Evolutionary conservation across 2,797 vertebrate species (phyloP), one percentile per base, ranked within the genome.

Genomic region (Premnoplex brunnescens): DNA sequence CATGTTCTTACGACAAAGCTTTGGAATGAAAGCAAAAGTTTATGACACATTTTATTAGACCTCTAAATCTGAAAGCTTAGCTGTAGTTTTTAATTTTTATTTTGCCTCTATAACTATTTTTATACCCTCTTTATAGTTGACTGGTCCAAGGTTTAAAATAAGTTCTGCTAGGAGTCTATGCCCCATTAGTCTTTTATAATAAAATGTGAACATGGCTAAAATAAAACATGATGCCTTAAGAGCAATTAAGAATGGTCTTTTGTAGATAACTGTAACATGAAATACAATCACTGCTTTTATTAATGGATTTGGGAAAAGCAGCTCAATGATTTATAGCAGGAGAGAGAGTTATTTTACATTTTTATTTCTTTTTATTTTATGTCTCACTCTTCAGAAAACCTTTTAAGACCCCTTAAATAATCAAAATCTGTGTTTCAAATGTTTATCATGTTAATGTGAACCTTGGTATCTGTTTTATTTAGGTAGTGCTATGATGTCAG

Each of bases 1-100:
- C 44, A 0, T 36, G 30, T 84, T 95, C 97, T 98, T 98, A 98
- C 86, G 95, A 97, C 98, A 98, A 98, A 92, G 76, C 94, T 97
- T 95, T 95, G 98, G 98, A 98, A 98, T 97, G 97, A 97, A 98
- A 97, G 97, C 94, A 97, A 91, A 98, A 97, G 97, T 98, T 98
- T 98, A 98, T 98, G 97, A 98, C 97, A 98, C 97, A 48, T 98
- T 98, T 98, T 97, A 97, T 97, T 96, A 91, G 93, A 94, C 94
- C 82, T 84, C 95, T 97, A 96, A 97, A 98, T 96, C 96, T 95
- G 96, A 97, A 96, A 94, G 92, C 95, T 91, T 95, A 96, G 96
- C 93, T 96, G 68, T 97, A 97, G 84, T 96, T 98, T 97, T 97
- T 97, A 97, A 98, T 98, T 97, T 97, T 97, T 97, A 97, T 97